Evolutionary conservation across 2,888 invertebrate genomes (phyloP).

Genomic region (Oegoconia quadripuncta): DNA sequence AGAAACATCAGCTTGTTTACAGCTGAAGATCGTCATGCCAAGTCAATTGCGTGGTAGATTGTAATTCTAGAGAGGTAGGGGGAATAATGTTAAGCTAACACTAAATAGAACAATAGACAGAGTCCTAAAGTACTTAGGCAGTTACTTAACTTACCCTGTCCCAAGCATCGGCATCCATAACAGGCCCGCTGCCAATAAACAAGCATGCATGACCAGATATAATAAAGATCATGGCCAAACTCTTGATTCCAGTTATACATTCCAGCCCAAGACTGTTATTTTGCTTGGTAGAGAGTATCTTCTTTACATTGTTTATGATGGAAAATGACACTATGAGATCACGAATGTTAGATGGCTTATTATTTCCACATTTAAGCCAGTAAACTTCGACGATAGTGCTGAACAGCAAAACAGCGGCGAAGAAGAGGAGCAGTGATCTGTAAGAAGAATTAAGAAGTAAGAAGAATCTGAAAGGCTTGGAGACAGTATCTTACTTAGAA

Average conservation of each 20-base stretch:
- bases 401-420: constrained; percentile 57
- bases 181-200: constrained; percentile 83
- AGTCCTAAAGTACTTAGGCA: neutral
- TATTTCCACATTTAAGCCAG: constrained; percentile 41
- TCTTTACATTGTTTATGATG: constrained; percentile 77
- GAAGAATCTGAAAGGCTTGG: too few species aligned
- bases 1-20: too few species aligned
- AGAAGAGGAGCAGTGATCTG: constrained; percentile 70
- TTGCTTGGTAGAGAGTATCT: constrained; percentile 78
- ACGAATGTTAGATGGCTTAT: constrained; percentile 42
- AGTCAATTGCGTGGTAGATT: too few species aligned
- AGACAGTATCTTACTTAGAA: too few species aligned
- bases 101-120: too few species aligned
- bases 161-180: constrained; percentile 82
- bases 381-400: constrained; percentile 73
- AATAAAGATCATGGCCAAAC: constrained; percentile 83
- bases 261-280: constrained; percentile 80
- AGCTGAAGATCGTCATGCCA: too few species aligned
- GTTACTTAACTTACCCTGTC: constrained; percentile 66
- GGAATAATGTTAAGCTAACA: too few species aligned
- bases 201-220: constrained; percentile 82
- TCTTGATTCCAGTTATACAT: constrained; percentile 82
- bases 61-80: too few species aligned
- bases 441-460: constrained; percentile 10
- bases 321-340: constrained; percentile 77